Evolutionary conservation across 2,888 invertebrate genomes (phyloP), one percentile per base, ranked within the genome.

Genomic region (Portevinia maculata): DNA sequence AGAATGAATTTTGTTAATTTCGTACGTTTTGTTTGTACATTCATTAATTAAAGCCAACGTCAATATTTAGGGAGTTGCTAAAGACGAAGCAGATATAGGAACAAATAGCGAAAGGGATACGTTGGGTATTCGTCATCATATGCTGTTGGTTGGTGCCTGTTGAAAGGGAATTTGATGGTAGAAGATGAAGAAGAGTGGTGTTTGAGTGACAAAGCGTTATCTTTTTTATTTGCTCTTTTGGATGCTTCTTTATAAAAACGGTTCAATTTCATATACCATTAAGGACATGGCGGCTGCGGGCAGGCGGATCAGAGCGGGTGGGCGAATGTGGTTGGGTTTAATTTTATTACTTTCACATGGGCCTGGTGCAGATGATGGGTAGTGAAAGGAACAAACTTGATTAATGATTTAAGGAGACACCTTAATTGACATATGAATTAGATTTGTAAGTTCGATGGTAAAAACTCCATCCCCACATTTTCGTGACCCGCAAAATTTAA

Each of bases 41-140:
- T 83, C 83, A 83, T 83, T 83, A 83, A 83, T 83, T 83, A 83
- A 83, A 83, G 83, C 83, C 83, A 83, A 78, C 83, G 83, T 83
- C 78, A 83, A 83, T 83, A 83, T 83, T 83, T 83, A 78, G 67
- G 41, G 71, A 83, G 71, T 67, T 71, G 83, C 78, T 78, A 83
- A 78, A 78, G 83, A 78, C 67, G 78, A 30, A 48, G 76, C 55
- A 53, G 76, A 55, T 70, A 44, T 69, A 71, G 46, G 41, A 65
- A 71, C 71, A 70, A 76, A 55, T 69, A 57, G 55, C 57, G 57
- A 70, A 78, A 70, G 70, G 65, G 74, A 75, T 75, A 67, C 37
- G 67, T 50, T 64, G 17, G 34, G 69, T 78, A 70, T 60, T 78
- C 37, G 44, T 30, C 11, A 37, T 41, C 83, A 73, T 78, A 71